Percentiles rank a stretch among this genome's conserved stretches.
Evolutionary conservation across 2,797 vertebrate genomes (phyloP).

Genomic region (Natrix natrix): DNA sequence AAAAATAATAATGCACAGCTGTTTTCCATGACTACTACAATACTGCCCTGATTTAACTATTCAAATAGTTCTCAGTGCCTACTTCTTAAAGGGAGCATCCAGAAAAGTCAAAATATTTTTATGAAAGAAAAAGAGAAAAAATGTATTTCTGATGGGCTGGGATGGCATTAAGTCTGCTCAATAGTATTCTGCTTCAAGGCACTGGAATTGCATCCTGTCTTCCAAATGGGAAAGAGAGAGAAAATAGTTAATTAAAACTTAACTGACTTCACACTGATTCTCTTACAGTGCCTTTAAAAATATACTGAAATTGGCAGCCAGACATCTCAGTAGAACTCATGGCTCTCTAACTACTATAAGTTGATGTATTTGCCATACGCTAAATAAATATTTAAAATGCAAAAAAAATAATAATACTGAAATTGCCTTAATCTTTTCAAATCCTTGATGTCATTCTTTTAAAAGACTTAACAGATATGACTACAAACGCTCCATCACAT

Average conservation of each 20-base stretch:
- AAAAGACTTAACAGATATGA: background rate
- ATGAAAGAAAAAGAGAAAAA: background rate
- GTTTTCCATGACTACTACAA: no score
- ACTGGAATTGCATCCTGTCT: background rate
- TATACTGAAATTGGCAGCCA: background rate
- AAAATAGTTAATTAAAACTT: background rate
- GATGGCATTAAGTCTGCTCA: conserved; percentile 47
- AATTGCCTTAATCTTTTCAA: background rate
- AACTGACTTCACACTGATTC: background rate
- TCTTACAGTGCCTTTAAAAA: background rate
- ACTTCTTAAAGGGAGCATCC: background rate
- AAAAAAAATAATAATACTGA: background rate
- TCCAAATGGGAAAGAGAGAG: background rate
- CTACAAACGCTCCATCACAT: background rate
- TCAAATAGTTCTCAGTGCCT: background rate
- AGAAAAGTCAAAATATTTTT: background rate
- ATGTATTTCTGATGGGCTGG: conserved; percentile 36
- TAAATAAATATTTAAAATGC: no score
- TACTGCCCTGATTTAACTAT: accelerated
- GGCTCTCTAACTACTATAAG: no score
- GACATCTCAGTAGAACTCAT: no score
- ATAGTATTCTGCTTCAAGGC: conserved; percentile 17
- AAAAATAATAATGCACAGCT: accelerated
- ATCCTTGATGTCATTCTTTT: no score
- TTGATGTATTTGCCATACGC: no score